Evolutionary conservation across 1,140 invertebrate genomes (phyloP).

Genomic region (Schlechtendalia chinensis): DNA sequence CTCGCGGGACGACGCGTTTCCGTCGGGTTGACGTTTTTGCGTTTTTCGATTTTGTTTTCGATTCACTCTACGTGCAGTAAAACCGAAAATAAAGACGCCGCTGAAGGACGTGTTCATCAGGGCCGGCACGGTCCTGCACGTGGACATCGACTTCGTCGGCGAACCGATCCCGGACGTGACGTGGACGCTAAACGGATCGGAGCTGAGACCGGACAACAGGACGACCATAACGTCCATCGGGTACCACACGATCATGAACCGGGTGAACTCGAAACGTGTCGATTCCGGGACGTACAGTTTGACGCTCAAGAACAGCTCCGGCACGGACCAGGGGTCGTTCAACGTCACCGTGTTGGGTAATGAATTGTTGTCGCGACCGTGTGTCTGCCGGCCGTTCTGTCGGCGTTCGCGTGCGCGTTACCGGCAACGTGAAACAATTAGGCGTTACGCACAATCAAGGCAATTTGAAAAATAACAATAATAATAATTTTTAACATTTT

Average conservation of each 20-base stretch:
- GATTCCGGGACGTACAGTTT: constrained; percentile 84
- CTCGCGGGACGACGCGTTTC: too few species aligned
- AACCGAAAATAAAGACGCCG: constrained; percentile 89
- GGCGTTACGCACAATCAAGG: too few species aligned
- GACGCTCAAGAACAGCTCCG: constrained; percentile 80
- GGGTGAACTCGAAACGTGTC: constrained; percentile 78
- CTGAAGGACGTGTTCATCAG: constrained; percentile 84
- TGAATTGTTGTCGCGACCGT: too few species aligned
- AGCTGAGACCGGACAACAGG: constrained; percentile 67
- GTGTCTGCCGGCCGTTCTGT: too few species aligned
- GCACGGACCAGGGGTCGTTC: constrained; percentile 85
- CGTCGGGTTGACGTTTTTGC: constrained; percentile 45
- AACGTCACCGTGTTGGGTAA: constrained; percentile 78
- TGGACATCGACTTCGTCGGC: constrained; percentile 90
- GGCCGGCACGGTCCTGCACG: constrained; percentile 87
- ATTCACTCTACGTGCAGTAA: too few species aligned
- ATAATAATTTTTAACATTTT: too few species aligned
- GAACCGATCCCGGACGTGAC: constrained; percentile 82
- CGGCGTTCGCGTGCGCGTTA: too few species aligned
- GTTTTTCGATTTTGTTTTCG: constrained; percentile 51
- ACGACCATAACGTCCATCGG: constrained; percentile 85
- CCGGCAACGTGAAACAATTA: too few species aligned
- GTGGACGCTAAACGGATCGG: constrained; percentile 77
- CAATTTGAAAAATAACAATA: too few species aligned
- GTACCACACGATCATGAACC: constrained; percentile 87